Evolutionary conservation across 2,888 invertebrate species (phyloP).

Genomic region (Amblyjoppa fuscipennis): DNA sequence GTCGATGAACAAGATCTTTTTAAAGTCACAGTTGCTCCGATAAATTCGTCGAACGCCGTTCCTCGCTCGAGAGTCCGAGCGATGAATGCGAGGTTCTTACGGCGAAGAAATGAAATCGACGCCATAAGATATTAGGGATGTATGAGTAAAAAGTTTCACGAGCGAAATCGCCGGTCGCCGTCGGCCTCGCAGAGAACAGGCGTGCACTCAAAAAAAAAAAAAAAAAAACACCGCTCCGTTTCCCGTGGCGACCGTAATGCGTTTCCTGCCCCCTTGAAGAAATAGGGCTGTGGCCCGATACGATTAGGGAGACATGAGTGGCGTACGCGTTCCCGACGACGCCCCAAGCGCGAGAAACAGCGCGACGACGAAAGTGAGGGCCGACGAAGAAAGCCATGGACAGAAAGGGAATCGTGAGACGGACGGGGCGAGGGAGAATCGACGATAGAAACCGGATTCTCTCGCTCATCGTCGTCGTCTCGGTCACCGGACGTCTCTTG

Average conservation of each 20-base stretch:
- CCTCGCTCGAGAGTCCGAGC: background rate
- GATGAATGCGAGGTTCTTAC: background rate
- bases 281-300: conserved; percentile 53
- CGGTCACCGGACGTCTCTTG: conserved; percentile 72
- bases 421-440: conserved; percentile 65
- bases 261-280: conserved; percentile 39
- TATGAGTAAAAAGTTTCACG: conserved; percentile 66
- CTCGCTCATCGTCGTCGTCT: conserved; percentile 54
- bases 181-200: background rate
- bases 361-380: conserved; percentile 8
- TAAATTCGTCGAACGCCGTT: background rate
- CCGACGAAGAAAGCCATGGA: conserved; percentile 11
- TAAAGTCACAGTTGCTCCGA: background rate
- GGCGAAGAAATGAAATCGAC: conserved; percentile 73
- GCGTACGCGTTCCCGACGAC: conserved; percentile 4
- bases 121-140: conserved; percentile 74
- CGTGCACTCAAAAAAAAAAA: no score
- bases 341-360: background rate
- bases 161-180: background rate
- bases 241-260: background rate
- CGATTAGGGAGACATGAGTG: conserved; percentile 50
- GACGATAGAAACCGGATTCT: conserved; percentile 61
- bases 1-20: no score
- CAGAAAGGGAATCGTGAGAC: conserved; percentile 20
- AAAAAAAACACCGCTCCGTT: background rate